Conservation (phyloP, 2,113 vertebrate genomes). For the Perca fluviatilis region DNA sequence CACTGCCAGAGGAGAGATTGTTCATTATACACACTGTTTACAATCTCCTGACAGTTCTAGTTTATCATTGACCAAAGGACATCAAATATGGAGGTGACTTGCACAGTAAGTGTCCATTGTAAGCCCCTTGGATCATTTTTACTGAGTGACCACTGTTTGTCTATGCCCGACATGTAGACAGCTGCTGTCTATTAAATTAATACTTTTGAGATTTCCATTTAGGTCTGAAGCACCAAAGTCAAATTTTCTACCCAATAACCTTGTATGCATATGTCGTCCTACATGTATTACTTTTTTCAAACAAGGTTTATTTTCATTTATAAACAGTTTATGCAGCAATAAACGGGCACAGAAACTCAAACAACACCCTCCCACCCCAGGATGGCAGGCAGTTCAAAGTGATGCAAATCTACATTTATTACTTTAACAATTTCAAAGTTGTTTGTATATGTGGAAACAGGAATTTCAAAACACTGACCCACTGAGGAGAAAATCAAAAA, state of each 20-base stretch:
- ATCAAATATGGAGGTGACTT: constrained; percentile 28
- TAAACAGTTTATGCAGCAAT: no score
- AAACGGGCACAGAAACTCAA: no score
- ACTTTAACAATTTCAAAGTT: background rate
- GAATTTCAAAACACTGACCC: background rate
- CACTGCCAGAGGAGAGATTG: background rate
- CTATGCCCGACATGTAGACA: constrained; percentile 4
- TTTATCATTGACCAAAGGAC: constrained; percentile 33
- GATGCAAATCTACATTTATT: background rate
- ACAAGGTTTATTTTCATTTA: no score
- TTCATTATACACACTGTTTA: constrained; percentile 31
- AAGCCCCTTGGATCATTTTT: constrained; percentile 37
- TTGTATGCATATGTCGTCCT: background rate
- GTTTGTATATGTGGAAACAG: background rate
- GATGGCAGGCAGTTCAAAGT: no score
- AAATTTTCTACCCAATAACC: background rate
- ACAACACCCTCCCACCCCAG: no score
- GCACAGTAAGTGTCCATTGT: constrained; percentile 32
- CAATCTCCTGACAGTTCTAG: constrained; percentile 35
- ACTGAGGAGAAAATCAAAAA: background rate
- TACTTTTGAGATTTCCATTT: constrained; percentile 16
- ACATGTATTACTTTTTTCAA: no score
- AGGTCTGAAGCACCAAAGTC: background rate
- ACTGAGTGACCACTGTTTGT: constrained; percentile 23
- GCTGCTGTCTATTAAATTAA: background rate